Percentiles rank a stretch among this genome's conserved stretches.
These are phyloP conservation scores for Dromas ardeola DNA, from an alignment of 2,113 vertebrate species.

Conservation along the genomic window DNA sequence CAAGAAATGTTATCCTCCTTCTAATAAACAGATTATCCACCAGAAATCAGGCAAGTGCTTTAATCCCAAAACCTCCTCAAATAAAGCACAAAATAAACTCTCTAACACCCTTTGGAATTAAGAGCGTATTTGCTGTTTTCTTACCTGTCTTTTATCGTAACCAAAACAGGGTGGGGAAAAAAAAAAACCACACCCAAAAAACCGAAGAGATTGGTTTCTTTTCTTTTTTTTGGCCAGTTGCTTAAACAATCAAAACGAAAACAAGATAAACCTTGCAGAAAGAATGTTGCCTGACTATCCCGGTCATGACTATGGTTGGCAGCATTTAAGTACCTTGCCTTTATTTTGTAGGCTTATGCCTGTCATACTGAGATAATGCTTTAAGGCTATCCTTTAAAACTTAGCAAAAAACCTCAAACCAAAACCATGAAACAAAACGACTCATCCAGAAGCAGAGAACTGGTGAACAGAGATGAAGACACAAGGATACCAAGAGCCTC, in stretches of 20 bases:
- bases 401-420: neutral
- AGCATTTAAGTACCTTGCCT: neutral
- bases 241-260: constrained; percentile 30
- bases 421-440: neutral
- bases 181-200: neutral
- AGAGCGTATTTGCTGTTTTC: neutral
- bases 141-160: neutral
- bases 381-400: neutral
- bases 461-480: neutral
- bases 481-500: neutral
- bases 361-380: neutral
- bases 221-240: neutral
- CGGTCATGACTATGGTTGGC: neutral
- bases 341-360: neutral
- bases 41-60: neutral
- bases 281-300: constrained; percentile 1
- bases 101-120: neutral
- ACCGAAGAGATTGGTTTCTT: neutral
- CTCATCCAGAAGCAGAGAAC: neutral
- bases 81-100: neutral
- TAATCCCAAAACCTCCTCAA: neutral
- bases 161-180: neutral
- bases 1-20: neutral
- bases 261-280: constrained; percentile 38
- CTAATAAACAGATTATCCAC: neutral